phyloP scores from a whole-genome alignment of 2,797 vertebrate species.

The Lycodopsis pacificus region DNA sequence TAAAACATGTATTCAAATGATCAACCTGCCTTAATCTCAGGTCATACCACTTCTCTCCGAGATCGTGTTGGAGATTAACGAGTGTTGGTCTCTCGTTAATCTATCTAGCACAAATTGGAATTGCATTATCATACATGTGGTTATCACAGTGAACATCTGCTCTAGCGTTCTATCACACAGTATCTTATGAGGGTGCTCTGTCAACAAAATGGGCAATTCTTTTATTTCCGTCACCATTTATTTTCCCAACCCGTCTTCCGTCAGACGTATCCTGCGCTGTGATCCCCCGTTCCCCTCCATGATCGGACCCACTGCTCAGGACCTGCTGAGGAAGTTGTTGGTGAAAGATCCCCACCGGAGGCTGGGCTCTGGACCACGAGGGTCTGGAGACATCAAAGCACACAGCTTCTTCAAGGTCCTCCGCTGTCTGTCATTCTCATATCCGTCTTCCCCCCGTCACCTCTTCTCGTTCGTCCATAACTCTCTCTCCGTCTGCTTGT shows the following conservation, averaged over 20 bases:
- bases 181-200: neutral
- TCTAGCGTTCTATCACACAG: neutral
- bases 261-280: constrained; percentile 92
- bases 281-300: constrained; percentile 91
- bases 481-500: constrained; percentile 3
- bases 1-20: neutral
- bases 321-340: constrained; percentile 89
- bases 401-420: constrained; percentile 92
- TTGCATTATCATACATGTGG: neutral
- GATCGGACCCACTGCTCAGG: constrained; percentile 88
- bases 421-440: neutral
- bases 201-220: neutral
- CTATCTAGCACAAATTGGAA: constrained; percentile 5
- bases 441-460: neutral
- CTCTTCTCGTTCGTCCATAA: constrained; percentile 1
- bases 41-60: neutral
- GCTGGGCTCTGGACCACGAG: constrained; percentile 88
- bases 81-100: neutral
- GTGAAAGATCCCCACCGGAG: constrained; percentile 94
- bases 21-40: neutral
- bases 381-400: constrained; percentile 90
- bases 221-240: neutral
- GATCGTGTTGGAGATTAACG: neutral
- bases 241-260: neutral
- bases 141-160: neutral